Conservation (phyloP, 2,113 vertebrate species). For the Oxygymnocypris stewartii region DNA sequence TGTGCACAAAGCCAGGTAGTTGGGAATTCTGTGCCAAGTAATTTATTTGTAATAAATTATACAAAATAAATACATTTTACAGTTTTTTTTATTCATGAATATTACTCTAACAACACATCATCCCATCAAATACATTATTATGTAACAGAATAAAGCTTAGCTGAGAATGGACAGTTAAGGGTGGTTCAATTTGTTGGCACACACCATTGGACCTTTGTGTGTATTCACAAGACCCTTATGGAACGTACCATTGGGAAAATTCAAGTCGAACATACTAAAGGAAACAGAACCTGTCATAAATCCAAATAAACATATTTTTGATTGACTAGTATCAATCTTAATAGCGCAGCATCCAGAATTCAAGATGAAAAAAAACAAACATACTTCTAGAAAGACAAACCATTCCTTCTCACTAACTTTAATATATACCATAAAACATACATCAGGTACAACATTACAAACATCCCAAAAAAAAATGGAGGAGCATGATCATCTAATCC, state of each 20-base stretch:
- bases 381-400: neutral
- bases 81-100: neutral
- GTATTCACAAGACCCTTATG: neutral
- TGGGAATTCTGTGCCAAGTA: neutral
- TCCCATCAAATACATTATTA: neutral
- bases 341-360: neutral
- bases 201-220: neutral
- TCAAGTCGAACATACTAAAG: neutral
- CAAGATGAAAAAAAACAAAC: neutral
- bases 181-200: neutral
- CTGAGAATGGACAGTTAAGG: neutral
- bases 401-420: neutral
- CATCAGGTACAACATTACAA: neutral
- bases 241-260: neutral
- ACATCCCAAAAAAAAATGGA: rapidly evolving
- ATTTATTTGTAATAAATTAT: too few species aligned
- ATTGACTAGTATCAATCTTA: neutral
- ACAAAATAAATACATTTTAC: neutral
- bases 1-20: neutral
- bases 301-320: too few species aligned
- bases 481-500: neutral
- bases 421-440: neutral
- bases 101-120: neutral
- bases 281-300: neutral
- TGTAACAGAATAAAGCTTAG: neutral